Evolutionary conservation across 1,140 invertebrate species (phyloP).

Genomic region (Drosophila mayri): DNA sequence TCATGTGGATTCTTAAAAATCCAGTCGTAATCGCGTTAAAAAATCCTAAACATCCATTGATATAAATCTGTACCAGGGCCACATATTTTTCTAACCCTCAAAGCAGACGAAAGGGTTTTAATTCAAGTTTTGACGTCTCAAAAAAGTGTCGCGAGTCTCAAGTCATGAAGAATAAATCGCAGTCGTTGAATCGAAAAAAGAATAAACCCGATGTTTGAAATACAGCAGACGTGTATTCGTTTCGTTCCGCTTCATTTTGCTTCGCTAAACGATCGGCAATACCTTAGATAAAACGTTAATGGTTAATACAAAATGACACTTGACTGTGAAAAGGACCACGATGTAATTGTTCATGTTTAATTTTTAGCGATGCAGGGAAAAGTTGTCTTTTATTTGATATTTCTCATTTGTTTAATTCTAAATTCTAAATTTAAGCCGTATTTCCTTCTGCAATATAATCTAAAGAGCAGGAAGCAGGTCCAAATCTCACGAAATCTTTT

Average conservation of each 20-base stretch:
- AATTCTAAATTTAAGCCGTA: neutral
- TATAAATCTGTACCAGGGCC: neutral
- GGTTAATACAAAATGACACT: slow-evolving; percentile 72
- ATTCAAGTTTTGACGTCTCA: neutral
- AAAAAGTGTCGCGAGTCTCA: slow-evolving; percentile 2
- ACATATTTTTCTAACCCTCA: neutral
- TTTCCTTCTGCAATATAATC: neutral
- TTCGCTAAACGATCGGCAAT: slow-evolving; percentile 41
- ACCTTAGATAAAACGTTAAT: slow-evolving; percentile 21
- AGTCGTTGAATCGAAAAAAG: neutral
- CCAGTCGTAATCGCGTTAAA: neutral
- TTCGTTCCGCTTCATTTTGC: slow-evolving; percentile 37
- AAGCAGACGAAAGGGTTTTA: neutral
- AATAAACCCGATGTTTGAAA: neutral
- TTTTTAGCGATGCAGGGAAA: slow-evolving; percentile 23
- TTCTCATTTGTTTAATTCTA: neutral
- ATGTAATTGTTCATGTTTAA: slow-evolving; percentile 75
- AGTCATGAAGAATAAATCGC: neutral
- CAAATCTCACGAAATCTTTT: neutral
- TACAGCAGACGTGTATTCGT: slow-evolving; percentile 39
- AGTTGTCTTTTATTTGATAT: neutral
- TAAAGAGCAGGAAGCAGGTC: neutral
- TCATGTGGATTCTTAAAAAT: neutral
- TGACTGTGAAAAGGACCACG: slow-evolving; percentile 82
- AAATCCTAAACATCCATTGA: neutral